Conservation (phyloP, 2,113 vertebrate species). For the Ctenodactylus gundi region DNA sequence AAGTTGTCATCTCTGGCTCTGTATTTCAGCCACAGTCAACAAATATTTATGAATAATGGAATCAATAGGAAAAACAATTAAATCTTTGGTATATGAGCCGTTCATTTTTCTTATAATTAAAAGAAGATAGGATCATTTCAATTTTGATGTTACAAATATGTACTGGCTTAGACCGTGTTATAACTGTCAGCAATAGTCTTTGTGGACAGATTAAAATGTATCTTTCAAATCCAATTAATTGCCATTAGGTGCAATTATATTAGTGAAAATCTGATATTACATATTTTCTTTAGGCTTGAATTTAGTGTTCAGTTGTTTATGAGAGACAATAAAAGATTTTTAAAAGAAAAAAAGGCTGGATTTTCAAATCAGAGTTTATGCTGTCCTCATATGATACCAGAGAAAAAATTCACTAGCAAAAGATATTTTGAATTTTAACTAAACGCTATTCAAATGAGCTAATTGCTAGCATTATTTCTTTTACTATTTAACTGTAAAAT, state of each 20-base stretch:
- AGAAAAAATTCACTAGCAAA: background rate
- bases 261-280: background rate
- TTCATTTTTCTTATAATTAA: background rate
- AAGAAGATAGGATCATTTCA: background rate
- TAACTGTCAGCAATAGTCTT: background rate
- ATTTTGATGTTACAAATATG: background rate
- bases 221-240: background rate
- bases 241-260: fast-evolving
- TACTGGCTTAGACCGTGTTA: no score
- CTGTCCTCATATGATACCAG: background rate
- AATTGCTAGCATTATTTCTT: background rate
- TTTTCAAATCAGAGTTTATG: background rate
- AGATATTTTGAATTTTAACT: background rate
- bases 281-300: background rate
- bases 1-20: background rate
- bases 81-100: background rate
- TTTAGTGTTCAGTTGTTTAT: background rate
- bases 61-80: background rate
- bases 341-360: background rate
- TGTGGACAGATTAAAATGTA: background rate
- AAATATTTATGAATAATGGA: background rate
- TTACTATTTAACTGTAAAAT: background rate
- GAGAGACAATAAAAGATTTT: background rate
- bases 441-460: slow-evolving; percentile 21
- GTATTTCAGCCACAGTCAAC: background rate